A percentile compares a stretch with the other conserved stretches of the same genome.
phyloP scores from a whole-genome alignment of 2,113 vertebrate species.

The Corythoichthys haematopterus region DNA sequence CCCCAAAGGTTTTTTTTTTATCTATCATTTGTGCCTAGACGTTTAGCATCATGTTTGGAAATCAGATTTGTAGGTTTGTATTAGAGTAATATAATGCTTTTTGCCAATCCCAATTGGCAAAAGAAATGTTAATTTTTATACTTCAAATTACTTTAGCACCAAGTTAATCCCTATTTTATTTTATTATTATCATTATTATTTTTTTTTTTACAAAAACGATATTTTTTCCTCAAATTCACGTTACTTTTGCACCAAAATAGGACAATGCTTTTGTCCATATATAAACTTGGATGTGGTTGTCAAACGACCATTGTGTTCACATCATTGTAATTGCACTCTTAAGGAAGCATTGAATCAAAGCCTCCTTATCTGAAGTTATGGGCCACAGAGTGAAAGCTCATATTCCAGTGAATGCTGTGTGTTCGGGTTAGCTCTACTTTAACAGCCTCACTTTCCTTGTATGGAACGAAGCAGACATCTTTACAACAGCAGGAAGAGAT shows the following conservation, averaged over 20 bases:
- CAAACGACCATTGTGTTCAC: not conserved
- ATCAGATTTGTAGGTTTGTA: too few relatives aligned
- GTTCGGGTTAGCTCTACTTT: slow-evolving; percentile 50
- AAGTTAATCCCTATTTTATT: too few relatives aligned
- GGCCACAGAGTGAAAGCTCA: not conserved
- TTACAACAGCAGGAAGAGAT: slow-evolving; percentile 39
- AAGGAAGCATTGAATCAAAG: not conserved
- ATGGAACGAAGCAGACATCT: slow-evolving; percentile 32
- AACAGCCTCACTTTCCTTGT: slow-evolving; percentile 49
- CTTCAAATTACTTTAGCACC: too few relatives aligned
- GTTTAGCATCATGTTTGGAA: too few relatives aligned
- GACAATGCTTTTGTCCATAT: not conserved
- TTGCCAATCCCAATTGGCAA: too few relatives aligned
- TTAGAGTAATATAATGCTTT: too few relatives aligned
- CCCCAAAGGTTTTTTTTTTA: too few relatives aligned
- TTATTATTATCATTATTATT: too few relatives aligned
- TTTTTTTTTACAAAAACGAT: too few relatives aligned
- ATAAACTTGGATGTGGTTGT: not conserved
- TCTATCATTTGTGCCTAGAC: too few relatives aligned
- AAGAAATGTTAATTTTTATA: too few relatives aligned
- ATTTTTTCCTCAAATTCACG: too few relatives aligned
- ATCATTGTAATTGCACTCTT: not conserved
- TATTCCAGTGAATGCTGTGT: slow-evolving; percentile 37
- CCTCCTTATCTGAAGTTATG: not conserved
- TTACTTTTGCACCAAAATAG: not conserved